phyloP scores from a whole-genome alignment of 2,797 vertebrate species.

The Bradypodion ventrale region DNA sequence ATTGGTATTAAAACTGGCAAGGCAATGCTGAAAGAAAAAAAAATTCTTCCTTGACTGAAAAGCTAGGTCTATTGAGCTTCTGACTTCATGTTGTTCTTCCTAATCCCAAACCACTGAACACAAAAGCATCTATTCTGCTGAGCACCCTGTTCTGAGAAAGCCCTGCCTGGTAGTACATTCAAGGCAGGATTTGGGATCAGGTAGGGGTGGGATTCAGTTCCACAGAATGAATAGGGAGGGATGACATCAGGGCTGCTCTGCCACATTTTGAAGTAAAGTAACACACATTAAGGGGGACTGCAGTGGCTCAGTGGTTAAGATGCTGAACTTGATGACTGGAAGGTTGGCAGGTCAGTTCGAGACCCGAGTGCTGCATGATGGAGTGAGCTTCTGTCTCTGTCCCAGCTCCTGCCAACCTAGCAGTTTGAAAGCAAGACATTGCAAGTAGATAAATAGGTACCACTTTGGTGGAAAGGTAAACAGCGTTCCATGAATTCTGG shows the following conservation, averaged over 20 bases:
- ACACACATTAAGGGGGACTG: background rate
- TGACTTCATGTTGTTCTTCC: background rate
- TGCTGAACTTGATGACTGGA: too few species aligned
- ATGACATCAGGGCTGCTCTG: background rate
- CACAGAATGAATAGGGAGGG: background rate
- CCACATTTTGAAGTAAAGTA: background rate
- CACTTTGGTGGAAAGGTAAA: too few species aligned
- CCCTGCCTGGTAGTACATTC: background rate
- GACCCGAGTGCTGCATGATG: too few species aligned
- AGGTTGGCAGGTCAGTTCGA: too few species aligned
- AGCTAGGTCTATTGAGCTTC: background rate
- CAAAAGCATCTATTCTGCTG: background rate
- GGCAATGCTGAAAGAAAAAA: background rate
- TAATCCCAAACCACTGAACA: background rate
- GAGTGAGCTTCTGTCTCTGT: too few species aligned
- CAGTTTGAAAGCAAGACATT: too few species aligned
- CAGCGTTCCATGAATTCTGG: too few species aligned
- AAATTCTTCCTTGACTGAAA: background rate
- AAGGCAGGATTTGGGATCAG: background rate
- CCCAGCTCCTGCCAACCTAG: too few species aligned
- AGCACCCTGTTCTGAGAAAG: background rate
- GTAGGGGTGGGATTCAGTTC: too few species aligned
- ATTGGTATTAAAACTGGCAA: background rate
- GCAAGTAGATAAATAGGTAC: too few species aligned
- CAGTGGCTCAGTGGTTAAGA: too few species aligned